Conservation (phyloP, 2,113 vertebrate species). For the Platichthys stellatus region DNA sequence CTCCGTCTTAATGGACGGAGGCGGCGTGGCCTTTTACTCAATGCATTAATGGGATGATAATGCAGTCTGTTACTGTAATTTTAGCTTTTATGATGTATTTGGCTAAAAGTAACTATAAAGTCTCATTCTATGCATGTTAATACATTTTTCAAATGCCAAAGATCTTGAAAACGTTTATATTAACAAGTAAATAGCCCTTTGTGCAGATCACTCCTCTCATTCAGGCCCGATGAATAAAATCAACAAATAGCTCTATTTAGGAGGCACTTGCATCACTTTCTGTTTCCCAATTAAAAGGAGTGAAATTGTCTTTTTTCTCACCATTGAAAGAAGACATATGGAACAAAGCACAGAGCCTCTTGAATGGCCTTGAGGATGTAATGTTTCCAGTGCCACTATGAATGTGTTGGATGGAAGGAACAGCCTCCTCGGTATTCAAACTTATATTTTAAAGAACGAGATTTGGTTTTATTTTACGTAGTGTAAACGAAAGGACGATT, state of each 20-base stretch:
- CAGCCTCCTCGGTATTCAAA: no score
- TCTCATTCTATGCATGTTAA: not conserved
- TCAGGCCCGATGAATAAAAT: not conserved
- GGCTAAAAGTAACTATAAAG: no score
- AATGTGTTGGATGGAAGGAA: no score
- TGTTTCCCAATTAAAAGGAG: not conserved
- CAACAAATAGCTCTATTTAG: no score
- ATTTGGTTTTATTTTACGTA: no score
- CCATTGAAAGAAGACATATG: not conserved
- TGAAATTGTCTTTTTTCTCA: not conserved
- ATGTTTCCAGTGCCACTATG: no score
- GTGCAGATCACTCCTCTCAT: not conserved
- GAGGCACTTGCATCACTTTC: no score
- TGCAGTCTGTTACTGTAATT: not conserved
- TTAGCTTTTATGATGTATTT: not conserved
- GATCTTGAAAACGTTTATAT: not conserved
- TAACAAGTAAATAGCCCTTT: not conserved
- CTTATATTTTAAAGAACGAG: no score
- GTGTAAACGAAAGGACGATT: no score
- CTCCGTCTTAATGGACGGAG: not conserved
- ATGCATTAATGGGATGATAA: not conserved
- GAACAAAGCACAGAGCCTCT: no score
- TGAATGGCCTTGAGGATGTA: not conserved
- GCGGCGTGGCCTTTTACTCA: not conserved
- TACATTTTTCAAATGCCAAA: no score